Base-by-base conservation (phyloP, 2,888 invertebrate genomes). In the Pasiphila rectangulata region DNA sequence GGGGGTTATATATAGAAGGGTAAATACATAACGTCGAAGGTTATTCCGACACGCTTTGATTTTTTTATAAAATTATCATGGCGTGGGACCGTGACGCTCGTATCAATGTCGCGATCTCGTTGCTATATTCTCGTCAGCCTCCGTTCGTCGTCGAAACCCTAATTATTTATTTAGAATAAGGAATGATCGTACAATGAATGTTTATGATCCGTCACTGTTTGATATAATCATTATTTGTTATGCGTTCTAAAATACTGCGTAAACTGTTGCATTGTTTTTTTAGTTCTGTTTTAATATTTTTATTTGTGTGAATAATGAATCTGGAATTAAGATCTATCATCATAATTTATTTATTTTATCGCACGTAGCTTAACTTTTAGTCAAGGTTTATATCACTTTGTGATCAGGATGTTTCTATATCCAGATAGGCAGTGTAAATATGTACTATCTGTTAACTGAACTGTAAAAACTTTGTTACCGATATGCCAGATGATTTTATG, bases 401-500 rank as follows among this genome's bases (percentile, higher is more conserved):
- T n/a, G n/a, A n/a, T n/a, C n/a, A n/a, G 15, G 39, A 35, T 44
- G 37, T 46, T 35, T 43, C 13, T 39, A 20, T n/a, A 38, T 43
- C 46, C 30, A 44, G 51, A 34, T 42, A 46, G 49, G 54, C 46
- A 46, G 56, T 67, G 63, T 67, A 67, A 61, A 67, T 64, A 63
- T 64, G 52, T 59, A 59, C 62, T 58, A 57, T 61, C 29, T 63
- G 53, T 60, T 54, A 57, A 57, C 55, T 58, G 46, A 45, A 59
- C 49, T 56, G 57, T 30, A 29, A 24, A 9, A 20, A 15, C 36
- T 52, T 43, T 55, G 52, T 53, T 53, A 41, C 37, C 49, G 61
- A 72, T 72, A 69, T 69, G 69, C 66, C 70, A 75, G 70, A 76
- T 72, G 69, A 71, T 69, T 76, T 70, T 76, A 77, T 75, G 75